Conservation (phyloP, 2,888 invertebrate species). For the Osmoderma eremita region DNA sequence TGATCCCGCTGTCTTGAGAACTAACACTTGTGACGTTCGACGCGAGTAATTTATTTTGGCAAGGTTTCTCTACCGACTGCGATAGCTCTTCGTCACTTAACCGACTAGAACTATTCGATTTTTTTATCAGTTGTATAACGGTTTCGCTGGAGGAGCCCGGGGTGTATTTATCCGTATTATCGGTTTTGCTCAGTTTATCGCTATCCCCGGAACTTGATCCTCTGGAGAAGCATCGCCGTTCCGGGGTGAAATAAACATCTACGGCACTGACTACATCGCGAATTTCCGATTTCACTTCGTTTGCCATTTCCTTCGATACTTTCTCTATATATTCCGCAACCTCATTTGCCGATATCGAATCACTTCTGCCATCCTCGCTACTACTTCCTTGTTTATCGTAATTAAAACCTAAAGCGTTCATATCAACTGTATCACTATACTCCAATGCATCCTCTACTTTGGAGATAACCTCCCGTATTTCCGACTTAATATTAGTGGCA, state of each 20-base stretch:
- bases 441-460: constrained; percentile 82
- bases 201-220: constrained; percentile 58
- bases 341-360: constrained; percentile 79
- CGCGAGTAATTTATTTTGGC: constrained; percentile 69
- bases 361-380: constrained; percentile 72
- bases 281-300: constrained; percentile 81
- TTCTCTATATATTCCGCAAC: constrained; percentile 83
- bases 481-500: constrained; percentile 83
- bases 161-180: constrained; percentile 53
- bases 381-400: constrained; percentile 62
- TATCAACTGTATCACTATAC: constrained; percentile 72
- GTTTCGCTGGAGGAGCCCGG: constrained; percentile 60
- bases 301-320: constrained; percentile 81
- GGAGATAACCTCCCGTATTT: constrained; percentile 82
- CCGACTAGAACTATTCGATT: constrained; percentile 69
- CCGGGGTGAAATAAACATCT: constrained; percentile 67
- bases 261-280: constrained; percentile 79
- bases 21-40: constrained; percentile 77
- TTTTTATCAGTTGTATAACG: constrained; percentile 62
- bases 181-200: constrained; percentile 50
- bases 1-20: constrained; percentile 82
- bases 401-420: constrained; percentile 55
- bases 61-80: constrained; percentile 56
- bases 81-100: constrained; percentile 69
- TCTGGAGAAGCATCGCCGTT: constrained; percentile 57